A percentile compares a stretch with the other conserved stretches of the same genome.
These are phyloP conservation scores for Philaethria dido DNA, from an alignment of 2,888 invertebrate species.

Conservation along the genomic window DNA sequence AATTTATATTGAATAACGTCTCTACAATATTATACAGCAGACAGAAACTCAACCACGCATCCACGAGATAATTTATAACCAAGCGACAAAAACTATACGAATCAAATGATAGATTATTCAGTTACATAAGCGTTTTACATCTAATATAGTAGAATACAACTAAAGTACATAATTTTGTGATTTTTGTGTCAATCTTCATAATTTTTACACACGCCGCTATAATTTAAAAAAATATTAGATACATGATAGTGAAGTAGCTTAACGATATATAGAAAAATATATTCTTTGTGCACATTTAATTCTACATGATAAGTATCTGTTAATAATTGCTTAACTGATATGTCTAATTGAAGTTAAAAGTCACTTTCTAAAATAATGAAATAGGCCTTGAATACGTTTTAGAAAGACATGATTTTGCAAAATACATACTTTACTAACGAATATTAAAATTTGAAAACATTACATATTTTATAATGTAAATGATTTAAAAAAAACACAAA, in stretches of 20 bases:
- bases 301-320: neutral
- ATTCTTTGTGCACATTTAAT: slow-evolving; percentile 14
- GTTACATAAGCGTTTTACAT: slow-evolving; percentile 32
- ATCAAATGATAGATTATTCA: slow-evolving; percentile 36
- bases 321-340: too few species aligned
- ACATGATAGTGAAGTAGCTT: neutral
- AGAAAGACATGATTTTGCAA: too few species aligned
- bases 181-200: slow-evolving; percentile 27
- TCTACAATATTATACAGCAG: slow-evolving; percentile 80
- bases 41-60: slow-evolving; percentile 62
- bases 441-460: too few species aligned
- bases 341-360: too few species aligned
- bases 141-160: slow-evolving; percentile 33
- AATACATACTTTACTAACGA: too few species aligned
- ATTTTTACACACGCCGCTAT: slow-evolving; percentile 10
- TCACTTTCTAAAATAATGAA: too few species aligned
- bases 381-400: too few species aligned
- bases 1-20: slow-evolving; percentile 81
- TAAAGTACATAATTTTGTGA: slow-evolving; percentile 23
- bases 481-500: too few species aligned
- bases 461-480: too few species aligned
- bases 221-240: neutral
- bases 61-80: slow-evolving; percentile 46
- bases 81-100: slow-evolving; percentile 47
- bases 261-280: slow-evolving; percentile 15